Evolutionary conservation across 2,888 invertebrate species (phyloP).

Genomic region (Malthinus seriepunctatus): DNA sequence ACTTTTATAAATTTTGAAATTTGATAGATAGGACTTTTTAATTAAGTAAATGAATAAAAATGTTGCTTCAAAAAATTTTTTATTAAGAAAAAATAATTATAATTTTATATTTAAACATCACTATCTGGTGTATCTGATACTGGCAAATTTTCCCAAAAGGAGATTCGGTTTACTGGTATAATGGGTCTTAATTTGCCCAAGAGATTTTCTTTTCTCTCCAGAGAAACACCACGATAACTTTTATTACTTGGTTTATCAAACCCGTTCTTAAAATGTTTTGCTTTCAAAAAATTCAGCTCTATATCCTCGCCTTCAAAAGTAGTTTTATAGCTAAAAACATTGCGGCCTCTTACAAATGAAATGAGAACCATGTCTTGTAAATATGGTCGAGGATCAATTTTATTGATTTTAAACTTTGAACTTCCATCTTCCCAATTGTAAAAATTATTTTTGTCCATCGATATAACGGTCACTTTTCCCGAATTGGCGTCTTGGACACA

Average conservation of each 20-base stretch:
- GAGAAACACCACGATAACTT: not conserved
- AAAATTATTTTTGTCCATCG: not conserved
- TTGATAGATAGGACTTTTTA: not conserved
- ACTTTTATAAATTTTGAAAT: not conserved
- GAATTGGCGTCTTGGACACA: constrained; percentile 31
- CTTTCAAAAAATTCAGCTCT: not conserved
- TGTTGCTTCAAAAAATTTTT: too few species aligned
- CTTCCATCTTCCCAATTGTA: not conserved
- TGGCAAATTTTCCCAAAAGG: not conserved
- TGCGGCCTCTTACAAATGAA: not conserved
- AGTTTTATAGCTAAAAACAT: not conserved
- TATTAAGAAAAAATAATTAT: too few species aligned
- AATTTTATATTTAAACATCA: too few species aligned
- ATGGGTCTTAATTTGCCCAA: not conserved
- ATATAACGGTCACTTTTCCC: not conserved
- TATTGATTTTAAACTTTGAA: constrained; percentile 3
- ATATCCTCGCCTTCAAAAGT: not conserved
- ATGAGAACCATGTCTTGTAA: constrained; percentile 1
- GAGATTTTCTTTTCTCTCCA: not conserved
- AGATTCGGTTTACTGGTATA: not conserved
- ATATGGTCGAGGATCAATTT: constrained; percentile 1
- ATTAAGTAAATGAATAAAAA: not conserved
- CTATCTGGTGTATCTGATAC: not conserved
- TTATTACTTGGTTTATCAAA: not conserved
- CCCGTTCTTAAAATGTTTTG: not conserved